Evolutionary conservation across 2,888 invertebrate species (phyloP).

Genomic region (Orchesella flavescens): DNA sequence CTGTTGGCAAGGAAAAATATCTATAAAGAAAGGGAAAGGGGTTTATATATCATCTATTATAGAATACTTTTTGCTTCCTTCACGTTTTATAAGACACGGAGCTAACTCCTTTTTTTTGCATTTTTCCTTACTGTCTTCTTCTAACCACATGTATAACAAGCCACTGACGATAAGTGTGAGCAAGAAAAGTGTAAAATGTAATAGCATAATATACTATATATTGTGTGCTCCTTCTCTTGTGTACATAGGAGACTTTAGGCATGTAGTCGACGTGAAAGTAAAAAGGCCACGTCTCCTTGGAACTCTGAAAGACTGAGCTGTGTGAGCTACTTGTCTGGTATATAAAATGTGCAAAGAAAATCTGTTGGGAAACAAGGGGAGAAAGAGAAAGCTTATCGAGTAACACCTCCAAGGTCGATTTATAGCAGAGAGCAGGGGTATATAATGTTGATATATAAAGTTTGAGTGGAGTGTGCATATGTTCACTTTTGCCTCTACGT

Average conservation of each 20-base stretch:
- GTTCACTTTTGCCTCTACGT: neutral
- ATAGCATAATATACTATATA: constrained; percentile 23
- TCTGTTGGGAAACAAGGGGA: constrained; percentile 61
- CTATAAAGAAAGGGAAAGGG: neutral
- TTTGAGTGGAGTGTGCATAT: no score
- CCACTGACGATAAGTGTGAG: constrained; percentile 50
- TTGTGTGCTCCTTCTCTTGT: neutral
- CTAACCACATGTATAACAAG: constrained; percentile 38
- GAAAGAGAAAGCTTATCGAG: constrained; percentile 55
- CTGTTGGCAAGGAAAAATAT: constrained; percentile 8
- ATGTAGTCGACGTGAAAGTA: constrained; percentile 24
- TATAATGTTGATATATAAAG: neutral
- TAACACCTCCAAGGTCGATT: constrained; percentile 70
- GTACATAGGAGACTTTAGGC: neutral
- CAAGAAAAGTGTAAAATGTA: constrained; percentile 37
- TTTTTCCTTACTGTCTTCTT: neutral
- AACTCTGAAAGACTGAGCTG: constrained; percentile 30
- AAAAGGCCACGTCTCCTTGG: constrained; percentile 54
- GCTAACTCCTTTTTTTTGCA: no score
- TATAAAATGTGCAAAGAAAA: constrained; percentile 43
- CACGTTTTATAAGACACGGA: no score
- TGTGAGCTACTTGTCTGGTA: constrained; percentile 54
- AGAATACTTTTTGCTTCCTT: no score
- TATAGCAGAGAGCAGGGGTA: constrained; percentile 32
- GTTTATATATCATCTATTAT: no score